A percentile compares a stretch with the other conserved stretches of the same genome.
Evolutionary conservation across 2,113 vertebrate species (phyloP).

Genomic region (Ascaphus truei): DNA sequence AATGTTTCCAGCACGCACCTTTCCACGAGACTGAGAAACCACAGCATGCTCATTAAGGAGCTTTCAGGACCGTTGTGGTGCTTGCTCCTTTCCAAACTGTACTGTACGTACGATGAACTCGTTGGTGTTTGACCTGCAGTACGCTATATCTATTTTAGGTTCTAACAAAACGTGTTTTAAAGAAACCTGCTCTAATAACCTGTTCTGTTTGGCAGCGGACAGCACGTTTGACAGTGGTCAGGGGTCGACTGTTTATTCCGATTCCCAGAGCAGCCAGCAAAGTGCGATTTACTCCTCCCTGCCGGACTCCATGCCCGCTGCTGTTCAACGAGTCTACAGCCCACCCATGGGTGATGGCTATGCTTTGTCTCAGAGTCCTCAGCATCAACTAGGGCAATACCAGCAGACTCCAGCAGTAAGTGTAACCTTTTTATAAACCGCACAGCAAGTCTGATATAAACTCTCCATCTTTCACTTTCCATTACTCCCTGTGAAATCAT

Average conservation of each 20-base stretch:
- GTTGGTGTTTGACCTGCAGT: too few relatives aligned
- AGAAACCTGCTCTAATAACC: neutral
- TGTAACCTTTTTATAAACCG: slow-evolving; percentile 12
- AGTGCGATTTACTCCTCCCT: slow-evolving; percentile 74
- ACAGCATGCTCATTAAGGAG: too few relatives aligned
- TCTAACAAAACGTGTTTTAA: too few relatives aligned
- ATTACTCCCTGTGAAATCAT: neutral
- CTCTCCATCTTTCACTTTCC: too few relatives aligned
- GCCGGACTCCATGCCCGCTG: slow-evolving; percentile 61
- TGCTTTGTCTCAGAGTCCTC: slow-evolving; percentile 59
- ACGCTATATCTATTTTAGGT: too few relatives aligned
- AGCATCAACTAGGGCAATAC: slow-evolving; percentile 59
- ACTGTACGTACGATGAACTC: too few relatives aligned
- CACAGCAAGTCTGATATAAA: rapidly evolving
- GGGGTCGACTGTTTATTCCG: slow-evolving; percentile 72
- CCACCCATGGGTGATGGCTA: slow-evolving; percentile 64
- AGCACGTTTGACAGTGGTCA: slow-evolving; percentile 81
- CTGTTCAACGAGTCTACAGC: slow-evolving; percentile 69
- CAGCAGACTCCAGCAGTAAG: slow-evolving; percentile 77
- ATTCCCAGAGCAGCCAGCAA: slow-evolving; percentile 81
- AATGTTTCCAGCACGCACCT: too few relatives aligned
- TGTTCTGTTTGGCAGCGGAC: slow-evolving; percentile 64
- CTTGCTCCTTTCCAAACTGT: too few relatives aligned
- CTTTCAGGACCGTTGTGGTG: too few relatives aligned
- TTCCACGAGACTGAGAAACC: too few relatives aligned